Evolutionary conservation across 2,888 invertebrate genomes (phyloP), one percentile per base, ranked within the genome.

Genomic region (Oligia fasciuncula): DNA sequence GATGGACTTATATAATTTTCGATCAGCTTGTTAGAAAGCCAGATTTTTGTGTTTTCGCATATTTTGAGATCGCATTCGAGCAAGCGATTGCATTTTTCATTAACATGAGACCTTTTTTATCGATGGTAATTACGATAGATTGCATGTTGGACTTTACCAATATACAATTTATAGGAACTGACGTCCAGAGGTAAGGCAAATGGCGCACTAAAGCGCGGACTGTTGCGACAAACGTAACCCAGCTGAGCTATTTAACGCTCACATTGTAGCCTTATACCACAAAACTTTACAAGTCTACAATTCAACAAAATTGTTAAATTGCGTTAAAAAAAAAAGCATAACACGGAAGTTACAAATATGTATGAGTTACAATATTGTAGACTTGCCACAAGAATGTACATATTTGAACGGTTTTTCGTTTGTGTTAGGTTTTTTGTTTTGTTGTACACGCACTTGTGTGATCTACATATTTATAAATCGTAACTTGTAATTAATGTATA

Each of bases 1-100:
- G 84, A 81, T 79, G 85, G 76, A 76, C 80, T 82, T 85, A 85
- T 72, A 80, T 67, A 73, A 81, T 80, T 75, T 80, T 76, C 62
- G 51, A 75, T 81, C 57, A 76, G 76, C 80, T 80, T 80, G n/a
- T 66, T 76, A 76, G 60, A 49, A 84, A 80, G 77, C 75, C 70
- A 57, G 46, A 66, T 67, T 43, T 62, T 23, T 76, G n/a, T 81
- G 35, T 46, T 79, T 77, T 72, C 40, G 65, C 66, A 76, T 73
- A 69, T 60, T 63, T 73, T 79, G 74, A 79, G 79, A 88, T 83
- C 63, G 73, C 77, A 73, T 77, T 76, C 69, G 77, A 80, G 81
- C 66, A 74, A 70, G 40, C 73, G 51, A 83, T 76, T 76, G 67
- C 17, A 73, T 68, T 14, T 73, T 76, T 75, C 51, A 66, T 71